Percentiles rank a stretch among this genome's conserved stretches.
Evolutionary conservation across 2,888 invertebrate genomes (phyloP).

Genomic region (Hydropsyche betteni): DNA sequence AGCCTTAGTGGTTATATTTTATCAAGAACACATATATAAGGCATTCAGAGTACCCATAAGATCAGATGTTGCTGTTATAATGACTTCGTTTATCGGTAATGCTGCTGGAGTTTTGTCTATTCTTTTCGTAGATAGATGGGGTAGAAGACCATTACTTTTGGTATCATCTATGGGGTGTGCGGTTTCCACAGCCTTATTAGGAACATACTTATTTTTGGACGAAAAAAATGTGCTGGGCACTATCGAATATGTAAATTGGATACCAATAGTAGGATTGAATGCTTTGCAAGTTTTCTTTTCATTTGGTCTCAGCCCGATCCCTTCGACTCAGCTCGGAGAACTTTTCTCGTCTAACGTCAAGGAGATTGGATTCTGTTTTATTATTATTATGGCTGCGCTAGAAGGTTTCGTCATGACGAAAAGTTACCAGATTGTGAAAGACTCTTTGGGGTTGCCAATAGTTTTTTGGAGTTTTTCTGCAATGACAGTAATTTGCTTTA

Average conservation of each 20-base stretch:
- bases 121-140: constrained; percentile 48
- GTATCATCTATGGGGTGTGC: constrained; percentile 45
- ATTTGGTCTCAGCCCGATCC: constrained; percentile 47
- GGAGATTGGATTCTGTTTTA: constrained; percentile 46
- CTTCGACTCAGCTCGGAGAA: constrained; percentile 48
- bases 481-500: constrained; percentile 61
- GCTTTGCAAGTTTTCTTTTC: constrained; percentile 48
- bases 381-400: constrained; percentile 57
- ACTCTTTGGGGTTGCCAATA: constrained; percentile 61
- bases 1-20: constrained; percentile 46
- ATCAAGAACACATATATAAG: constrained; percentile 47
- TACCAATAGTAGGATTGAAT: constrained; percentile 45
- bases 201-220: constrained; percentile 47
- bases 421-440: constrained; percentile 63
- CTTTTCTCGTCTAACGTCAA: constrained; percentile 47
- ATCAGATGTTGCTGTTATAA: constrained; percentile 46
- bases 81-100: constrained; percentile 46
- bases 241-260: constrained; percentile 44
- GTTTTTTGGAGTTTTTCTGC: constrained; percentile 63
- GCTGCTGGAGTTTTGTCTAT: constrained; percentile 40
- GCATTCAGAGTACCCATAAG: constrained; percentile 34
- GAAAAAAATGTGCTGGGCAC: constrained; percentile 36
- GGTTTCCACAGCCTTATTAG: constrained; percentile 42
- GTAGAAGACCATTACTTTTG: constrained; percentile 46
- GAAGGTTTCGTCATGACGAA: constrained; percentile 64